These are phyloP conservation scores for Platycheirus albimanus DNA, from an alignment of 2,888 invertebrate species.

Conservation along the genomic window DNA sequence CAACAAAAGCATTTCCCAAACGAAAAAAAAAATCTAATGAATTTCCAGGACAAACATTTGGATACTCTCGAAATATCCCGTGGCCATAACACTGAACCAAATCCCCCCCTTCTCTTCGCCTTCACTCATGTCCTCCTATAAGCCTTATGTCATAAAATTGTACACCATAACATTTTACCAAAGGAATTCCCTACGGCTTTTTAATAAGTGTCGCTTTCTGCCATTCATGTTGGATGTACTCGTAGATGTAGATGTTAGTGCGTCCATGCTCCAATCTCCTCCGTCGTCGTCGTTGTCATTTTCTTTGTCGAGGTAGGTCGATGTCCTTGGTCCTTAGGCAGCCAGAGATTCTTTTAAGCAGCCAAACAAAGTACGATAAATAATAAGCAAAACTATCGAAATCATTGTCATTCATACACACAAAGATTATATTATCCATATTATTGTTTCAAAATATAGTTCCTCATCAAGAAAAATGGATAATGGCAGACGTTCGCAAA, in stretches of 20 bases:
- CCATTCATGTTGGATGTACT: conserved; percentile 21
- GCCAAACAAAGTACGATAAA: conserved; percentile 14
- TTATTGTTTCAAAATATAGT: conserved; percentile 53
- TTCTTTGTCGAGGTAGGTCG: conserved; percentile 12
- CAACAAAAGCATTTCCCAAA: conserved; percentile 43
- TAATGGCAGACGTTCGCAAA: conserved; percentile 33
- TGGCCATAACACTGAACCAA: conserved; percentile 58
- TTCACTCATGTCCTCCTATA: conserved; percentile 31
- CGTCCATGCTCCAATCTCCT: too few species aligned
- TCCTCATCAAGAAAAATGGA: conserved; percentile 29
- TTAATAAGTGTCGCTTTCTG: conserved; percentile 62
- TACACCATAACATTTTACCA: conserved; percentile 61
- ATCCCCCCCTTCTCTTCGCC: too few species aligned
- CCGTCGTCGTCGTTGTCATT: neutral
- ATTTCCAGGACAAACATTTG: conserved; percentile 66
- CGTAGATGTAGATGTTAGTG: too few species aligned
- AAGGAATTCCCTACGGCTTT: conserved; percentile 58
- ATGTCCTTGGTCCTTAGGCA: conserved; percentile 13
- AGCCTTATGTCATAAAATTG: conserved; percentile 60
- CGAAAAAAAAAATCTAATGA: conserved; percentile 55
- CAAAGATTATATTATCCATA: conserved; percentile 40
- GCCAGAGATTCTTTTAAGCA: neutral
- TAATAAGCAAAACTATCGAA: conserved; percentile 21
- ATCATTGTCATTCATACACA: conserved; percentile 44
- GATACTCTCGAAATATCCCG: conserved; percentile 49